phyloP scores from a whole-genome alignment of 2,113 vertebrate genomes.

The Protobothrops mucrosquamatus region DNA sequence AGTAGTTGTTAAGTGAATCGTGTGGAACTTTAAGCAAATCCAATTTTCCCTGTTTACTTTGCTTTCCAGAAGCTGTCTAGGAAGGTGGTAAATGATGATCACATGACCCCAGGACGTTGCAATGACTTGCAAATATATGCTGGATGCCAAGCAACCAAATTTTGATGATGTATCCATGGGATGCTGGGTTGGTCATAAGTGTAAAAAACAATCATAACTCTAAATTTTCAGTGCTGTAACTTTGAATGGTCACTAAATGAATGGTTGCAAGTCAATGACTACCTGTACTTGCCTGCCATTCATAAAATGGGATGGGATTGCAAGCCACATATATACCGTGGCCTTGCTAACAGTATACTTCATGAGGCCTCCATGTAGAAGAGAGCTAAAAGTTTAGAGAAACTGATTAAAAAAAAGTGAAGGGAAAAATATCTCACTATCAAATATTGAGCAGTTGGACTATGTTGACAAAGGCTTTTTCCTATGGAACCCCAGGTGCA shows the following conservation, averaged over 20 bases:
- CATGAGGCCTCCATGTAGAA: neutral
- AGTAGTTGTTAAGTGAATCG: neutral
- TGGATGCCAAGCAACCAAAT: neutral
- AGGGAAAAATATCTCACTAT: neutral
- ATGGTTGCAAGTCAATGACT: neutral
- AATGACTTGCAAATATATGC: neutral
- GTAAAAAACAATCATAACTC: too few species aligned
- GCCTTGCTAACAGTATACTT: neutral
- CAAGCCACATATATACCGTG: neutral
- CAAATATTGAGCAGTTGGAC: neutral
- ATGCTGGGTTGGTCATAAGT: too few species aligned
- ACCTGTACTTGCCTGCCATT: neutral
- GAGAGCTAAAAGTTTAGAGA: neutral
- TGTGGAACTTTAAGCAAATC: neutral
- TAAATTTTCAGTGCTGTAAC: too few species aligned
- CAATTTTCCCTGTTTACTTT: neutral
- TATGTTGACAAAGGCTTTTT: neutral
- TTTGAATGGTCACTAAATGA: too few species aligned
- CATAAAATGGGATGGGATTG: constrained; percentile 3
- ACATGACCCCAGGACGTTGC: neutral
- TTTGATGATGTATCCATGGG: neutral
- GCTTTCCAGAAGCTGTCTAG: neutral
- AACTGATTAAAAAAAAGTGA: neutral
- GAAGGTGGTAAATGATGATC: neutral
- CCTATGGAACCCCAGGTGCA: neutral